phyloP scores from a whole-genome alignment of 2,797 vertebrate genomes.

The Micropoecilia bifurca region DNA sequence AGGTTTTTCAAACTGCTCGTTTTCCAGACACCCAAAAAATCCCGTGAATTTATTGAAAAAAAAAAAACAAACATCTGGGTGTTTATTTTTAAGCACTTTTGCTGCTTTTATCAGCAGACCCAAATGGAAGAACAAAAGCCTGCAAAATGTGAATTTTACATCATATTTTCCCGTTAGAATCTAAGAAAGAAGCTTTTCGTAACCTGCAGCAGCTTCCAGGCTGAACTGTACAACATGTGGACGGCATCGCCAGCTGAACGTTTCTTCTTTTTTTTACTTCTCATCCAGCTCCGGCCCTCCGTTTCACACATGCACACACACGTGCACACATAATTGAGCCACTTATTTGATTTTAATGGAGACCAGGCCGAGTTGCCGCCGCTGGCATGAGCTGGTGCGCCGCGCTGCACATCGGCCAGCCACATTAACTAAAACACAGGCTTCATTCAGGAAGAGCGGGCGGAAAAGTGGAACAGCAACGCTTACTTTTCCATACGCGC shows the following conservation, averaged over 20 bases:
- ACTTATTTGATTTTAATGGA: constrained; percentile 48
- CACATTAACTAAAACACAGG: constrained; percentile 56
- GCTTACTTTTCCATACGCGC: constrained; percentile 20
- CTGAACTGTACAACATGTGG: constrained; percentile 17
- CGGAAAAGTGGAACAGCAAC: constrained; percentile 50
- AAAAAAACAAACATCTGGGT: no score
- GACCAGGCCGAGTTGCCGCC: constrained; percentile 45
- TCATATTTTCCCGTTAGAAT: no score
- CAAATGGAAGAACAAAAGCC: no score
- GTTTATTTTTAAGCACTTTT: no score
- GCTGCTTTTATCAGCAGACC: no score
- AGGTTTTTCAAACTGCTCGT: no score
- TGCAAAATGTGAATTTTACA: no score
- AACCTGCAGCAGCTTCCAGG: constrained; percentile 22
- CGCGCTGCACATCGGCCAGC: constrained; percentile 24
- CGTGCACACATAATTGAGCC: constrained; percentile 38
- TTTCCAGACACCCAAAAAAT: no score
- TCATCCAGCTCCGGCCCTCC: constrained; percentile 11
- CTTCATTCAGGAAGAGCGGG: constrained; percentile 32
- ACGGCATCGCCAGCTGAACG: constrained; percentile 23
- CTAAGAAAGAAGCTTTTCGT: constrained; percentile 23
- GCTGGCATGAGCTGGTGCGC: constrained; percentile 32
- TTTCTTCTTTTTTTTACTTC: constrained; percentile 15
- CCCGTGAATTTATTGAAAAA: no score
- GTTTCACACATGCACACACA: constrained; percentile 8